Percentiles rank a stretch among this genome's conserved stretches.
These are phyloP conservation scores for Podabrus alpinus DNA, from an alignment of 2,888 invertebrate genomes.

Conservation along the genomic window DNA sequence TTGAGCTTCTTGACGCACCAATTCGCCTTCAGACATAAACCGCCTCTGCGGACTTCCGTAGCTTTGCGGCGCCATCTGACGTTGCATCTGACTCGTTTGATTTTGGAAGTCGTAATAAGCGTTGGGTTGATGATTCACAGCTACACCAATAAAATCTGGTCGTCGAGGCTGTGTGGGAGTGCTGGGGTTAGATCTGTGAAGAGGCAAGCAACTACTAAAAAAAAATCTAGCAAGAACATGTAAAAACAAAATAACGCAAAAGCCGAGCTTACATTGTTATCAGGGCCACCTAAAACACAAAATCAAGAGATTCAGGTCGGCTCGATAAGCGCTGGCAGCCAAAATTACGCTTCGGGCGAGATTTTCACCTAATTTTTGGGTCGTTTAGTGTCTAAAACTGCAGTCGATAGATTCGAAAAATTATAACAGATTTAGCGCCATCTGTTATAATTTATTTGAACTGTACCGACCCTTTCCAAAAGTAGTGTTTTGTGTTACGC, in stretches of 20 bases:
- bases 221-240: constrained; percentile 37
- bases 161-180: constrained; percentile 88
- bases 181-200: constrained; percentile 86
- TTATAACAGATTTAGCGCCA: too few species aligned
- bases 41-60: constrained; percentile 45
- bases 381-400: too few species aligned
- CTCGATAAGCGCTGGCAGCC: background rate
- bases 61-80: constrained; percentile 46
- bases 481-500: too few species aligned
- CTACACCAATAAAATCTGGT: constrained; percentile 84
- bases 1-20: constrained; percentile 66
- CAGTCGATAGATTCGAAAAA: too few species aligned
- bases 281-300: constrained; percentile 47
- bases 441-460: too few species aligned
- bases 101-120: constrained; percentile 54
- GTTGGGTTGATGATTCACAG: constrained; percentile 36
- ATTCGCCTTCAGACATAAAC: constrained; percentile 82
- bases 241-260: constrained; percentile 12
- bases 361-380: background rate
- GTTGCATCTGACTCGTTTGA: constrained; percentile 48
- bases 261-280: constrained; percentile 15
- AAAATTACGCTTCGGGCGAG: background rate
- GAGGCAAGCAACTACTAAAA: constrained; percentile 44
- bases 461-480: too few species aligned
- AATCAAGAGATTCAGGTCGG: background rate